A percentile compares a stretch with the other conserved stretches of the same genome.
phyloP scores from a whole-genome alignment of 2,113 vertebrate species.

The Cyanoliseus patagonus region DNA sequence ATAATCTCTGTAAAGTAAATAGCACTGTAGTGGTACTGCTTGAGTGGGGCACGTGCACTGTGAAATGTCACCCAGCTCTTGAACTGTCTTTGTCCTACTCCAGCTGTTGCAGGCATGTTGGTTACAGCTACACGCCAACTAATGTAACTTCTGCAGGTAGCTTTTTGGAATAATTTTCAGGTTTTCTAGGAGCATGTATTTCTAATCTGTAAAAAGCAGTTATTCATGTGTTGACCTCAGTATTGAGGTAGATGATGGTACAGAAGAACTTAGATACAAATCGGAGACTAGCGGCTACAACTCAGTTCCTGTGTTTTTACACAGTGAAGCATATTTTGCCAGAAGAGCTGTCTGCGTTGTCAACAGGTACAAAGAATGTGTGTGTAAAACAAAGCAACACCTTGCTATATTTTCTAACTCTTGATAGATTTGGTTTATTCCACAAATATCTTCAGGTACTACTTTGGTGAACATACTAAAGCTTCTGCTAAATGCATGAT shows the following conservation, averaged over 20 bases:
- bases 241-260: neutral
- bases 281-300: neutral
- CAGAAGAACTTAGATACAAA: neutral
- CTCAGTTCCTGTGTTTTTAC: neutral
- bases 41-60: accelerated
- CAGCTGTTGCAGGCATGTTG: neutral
- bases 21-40: neutral
- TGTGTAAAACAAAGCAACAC: neutral
- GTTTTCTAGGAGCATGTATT: neutral
- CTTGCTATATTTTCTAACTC: neutral
- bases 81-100: neutral
- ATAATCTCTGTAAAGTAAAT: neutral
- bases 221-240: neutral
- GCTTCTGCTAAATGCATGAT: neutral
- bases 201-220: neutral
- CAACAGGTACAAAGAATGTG: neutral
- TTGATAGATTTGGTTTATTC: neutral
- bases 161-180: neutral
- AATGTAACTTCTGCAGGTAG: neutral
- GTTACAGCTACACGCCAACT: neutral
- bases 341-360: neutral
- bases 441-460: neutral
- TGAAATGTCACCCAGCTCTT: no score
- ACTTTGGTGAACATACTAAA: neutral
- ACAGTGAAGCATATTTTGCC: neutral